Base-by-base conservation (phyloP, 2,888 invertebrate species). In the Pasiphila rectangulata region DNA sequence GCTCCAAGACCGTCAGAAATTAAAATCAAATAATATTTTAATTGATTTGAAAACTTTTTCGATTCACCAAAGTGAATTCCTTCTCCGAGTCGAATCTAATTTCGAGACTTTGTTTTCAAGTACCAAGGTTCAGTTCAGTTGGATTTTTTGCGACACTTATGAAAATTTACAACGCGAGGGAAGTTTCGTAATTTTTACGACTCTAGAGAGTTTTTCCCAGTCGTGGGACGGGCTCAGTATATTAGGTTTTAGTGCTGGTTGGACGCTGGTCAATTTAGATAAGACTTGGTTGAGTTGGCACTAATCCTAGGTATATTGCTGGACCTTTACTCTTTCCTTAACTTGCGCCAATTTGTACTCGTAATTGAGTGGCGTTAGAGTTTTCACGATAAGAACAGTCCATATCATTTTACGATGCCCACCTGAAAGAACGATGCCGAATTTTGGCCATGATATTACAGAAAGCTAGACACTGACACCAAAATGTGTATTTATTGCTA, bases 31-130 rank as follows among this genome's bases (percentile, higher is more conserved):
- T 41, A 39, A 40, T 37, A 25, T 41, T 32, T 41, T 49, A 50
- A 44, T 41, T 50, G 41, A 38, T 50, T 37, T 27, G 30, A 38
- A 45, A 50, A 46, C 41, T 45, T 50, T 45, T 50, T 41, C 41
- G 41, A 45, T 45, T 24, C 41, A 13, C 34, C 25, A 12, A 30
- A 50, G 23, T 17, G 32, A 44, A 27, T 49, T 32, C 23, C 13
- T 50, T 50, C 30, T 13, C n/a, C 17, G 20, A 9, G 24, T n/a
- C 10, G 24, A 37, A 15, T 39, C 16, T 10, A 45, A 50, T 45
- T 45, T 21, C 17, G 37, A 17, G 38, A 49, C 40, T 44, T 49
- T 49, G 37, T 45, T 48, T 44, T 32, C 21, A 13, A 38, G 37
- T 24, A 21, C 19, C 30, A 49, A 32, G 36, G 50, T 41, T 41